Evolutionary conservation across 2,113 vertebrate species (phyloP).

Genomic region (Dendropsophus ebraccatus): DNA sequence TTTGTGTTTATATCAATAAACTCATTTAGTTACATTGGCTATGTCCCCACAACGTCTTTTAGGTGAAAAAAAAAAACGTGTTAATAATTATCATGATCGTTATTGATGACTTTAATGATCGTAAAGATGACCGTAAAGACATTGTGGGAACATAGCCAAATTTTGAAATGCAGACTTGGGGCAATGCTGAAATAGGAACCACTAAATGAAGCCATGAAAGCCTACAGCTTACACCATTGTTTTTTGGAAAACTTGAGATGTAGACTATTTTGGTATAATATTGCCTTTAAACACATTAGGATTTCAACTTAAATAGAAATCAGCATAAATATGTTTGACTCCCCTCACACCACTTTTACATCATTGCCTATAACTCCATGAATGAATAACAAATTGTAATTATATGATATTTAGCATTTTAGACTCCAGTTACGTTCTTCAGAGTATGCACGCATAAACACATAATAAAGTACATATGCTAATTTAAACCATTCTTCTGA

Average conservation of each 20-base stretch:
- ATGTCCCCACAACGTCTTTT: too few relatives aligned
- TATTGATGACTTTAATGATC: too few relatives aligned
- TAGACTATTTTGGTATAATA: too few relatives aligned
- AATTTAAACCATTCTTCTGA: slow-evolving; percentile 17
- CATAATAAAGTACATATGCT: slow-evolving; percentile 7
- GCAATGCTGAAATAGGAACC: not conserved
- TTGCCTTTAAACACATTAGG: not conserved
- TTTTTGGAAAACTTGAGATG: not conserved
- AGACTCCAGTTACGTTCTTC: not conserved
- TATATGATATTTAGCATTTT: slow-evolving; percentile 7
- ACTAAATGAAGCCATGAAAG: not conserved
- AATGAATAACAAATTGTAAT: slow-evolving; percentile 26
- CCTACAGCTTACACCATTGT: not conserved
- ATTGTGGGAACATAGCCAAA: too few relatives aligned
- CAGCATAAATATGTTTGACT: not conserved
- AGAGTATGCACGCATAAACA: slow-evolving; percentile 11
- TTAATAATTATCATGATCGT: too few relatives aligned
- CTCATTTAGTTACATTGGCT: too few relatives aligned
- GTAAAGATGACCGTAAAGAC: too few relatives aligned
- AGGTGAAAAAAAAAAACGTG: too few relatives aligned
- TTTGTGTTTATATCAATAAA: too few relatives aligned
- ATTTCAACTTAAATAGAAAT: not conserved
- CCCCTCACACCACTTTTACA: not conserved
- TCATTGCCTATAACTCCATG: not conserved
- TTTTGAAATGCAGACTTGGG: not conserved